Base-by-base conservation (phyloP, 2,113 vertebrate species). In the Catharus fuscescens region DNA sequence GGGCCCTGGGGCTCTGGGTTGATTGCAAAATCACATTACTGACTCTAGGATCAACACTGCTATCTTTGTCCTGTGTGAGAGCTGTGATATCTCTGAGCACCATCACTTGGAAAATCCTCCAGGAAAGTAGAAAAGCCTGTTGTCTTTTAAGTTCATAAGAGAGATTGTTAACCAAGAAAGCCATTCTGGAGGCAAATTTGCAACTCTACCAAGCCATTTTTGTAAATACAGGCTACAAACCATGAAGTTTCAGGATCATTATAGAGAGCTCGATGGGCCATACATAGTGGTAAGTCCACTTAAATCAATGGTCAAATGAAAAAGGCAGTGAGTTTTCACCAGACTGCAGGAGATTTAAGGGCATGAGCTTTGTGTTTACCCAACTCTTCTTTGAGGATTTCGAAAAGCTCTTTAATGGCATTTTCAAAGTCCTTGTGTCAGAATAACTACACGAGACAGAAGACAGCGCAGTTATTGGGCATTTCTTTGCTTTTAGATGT, bases 351-450 rank as follows among this genome's bases (percentile, higher is more conserved):
- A 69, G 7, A 18, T n/a, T 80, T 90, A 80, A 86, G 38, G 53
- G 26, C 53, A 57, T 47, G 16, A 87, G 54, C 14, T 42, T 86
- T 28, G 8, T 86, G 40, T 82, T 94, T 91, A 80, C 26, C 24
- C 16, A 86, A 0, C 8, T 40, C 14, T 53, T 59, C 45, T 86
- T 32, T 57, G 48, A 91, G 40, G 53, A 57, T 57, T 42, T 45
- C 8, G 12, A 45, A 83, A 88, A 93, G 42, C 14, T 57, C 34
- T 93, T 90, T 26, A 67, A 11, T 80, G 90, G 25, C 65, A 87
- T 90, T 92, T 90, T 59, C 66, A 80, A 94, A 73, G 50, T 50
- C 34, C 18, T 85, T 86, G 54, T 95, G 65, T 47, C 54, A 86
- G 64, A 92, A 45, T 31, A 86, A 40, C 79, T 54, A 14, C 10